Evolutionary conservation across 2,888 invertebrate species (phyloP).

Genomic region (Tipula confusa): DNA sequence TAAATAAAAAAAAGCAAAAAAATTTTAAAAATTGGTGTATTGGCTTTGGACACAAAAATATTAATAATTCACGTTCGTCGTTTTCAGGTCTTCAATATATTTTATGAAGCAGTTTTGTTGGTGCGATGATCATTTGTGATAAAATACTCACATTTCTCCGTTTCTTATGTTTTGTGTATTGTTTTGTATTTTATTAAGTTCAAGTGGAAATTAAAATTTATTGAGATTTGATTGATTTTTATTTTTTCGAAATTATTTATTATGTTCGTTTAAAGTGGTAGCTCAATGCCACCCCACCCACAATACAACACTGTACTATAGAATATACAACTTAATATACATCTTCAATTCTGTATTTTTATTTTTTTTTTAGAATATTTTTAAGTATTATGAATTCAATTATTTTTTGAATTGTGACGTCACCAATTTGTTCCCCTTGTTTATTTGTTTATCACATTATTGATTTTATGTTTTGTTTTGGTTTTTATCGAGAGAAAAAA

Average conservation of each 20-base stretch:
- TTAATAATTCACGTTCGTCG: background rate
- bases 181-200: background rate
- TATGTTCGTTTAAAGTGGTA: slow-evolving; percentile 26
- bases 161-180: background rate
- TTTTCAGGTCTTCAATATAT: background rate
- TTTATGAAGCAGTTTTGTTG: background rate
- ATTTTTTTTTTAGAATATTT: background rate
- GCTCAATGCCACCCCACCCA: slow-evolving; percentile 28
- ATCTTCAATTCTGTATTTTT: background rate
- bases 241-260: slow-evolving; percentile 15
- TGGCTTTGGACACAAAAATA: background rate
- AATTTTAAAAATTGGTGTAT: background rate
- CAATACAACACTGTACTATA: background rate
- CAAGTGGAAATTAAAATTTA: slow-evolving; percentile 26
- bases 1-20: background rate
- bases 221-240: slow-evolving; percentile 28
- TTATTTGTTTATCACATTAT: background rate
- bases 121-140: background rate
- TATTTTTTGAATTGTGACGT: background rate
- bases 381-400: background rate
- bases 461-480: background rate
- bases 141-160: background rate
- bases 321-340: background rate
- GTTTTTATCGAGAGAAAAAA: background rate
- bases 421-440: background rate